phyloP scores from a whole-genome alignment of 2,888 invertebrate genomes.

The Synergus itoensis region DNA sequence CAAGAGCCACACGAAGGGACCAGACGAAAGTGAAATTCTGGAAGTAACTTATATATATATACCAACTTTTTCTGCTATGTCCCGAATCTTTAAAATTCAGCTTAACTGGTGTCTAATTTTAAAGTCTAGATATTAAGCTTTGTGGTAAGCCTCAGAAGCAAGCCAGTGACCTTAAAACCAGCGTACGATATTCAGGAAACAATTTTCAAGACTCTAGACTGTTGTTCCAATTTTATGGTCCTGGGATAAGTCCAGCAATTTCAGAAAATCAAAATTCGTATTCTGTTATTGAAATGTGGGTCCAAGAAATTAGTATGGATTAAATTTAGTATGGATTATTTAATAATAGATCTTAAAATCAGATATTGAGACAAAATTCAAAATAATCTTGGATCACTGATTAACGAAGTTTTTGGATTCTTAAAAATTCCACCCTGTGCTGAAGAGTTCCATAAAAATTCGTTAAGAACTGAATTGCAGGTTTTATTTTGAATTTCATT shows the following conservation, averaged over 20 bases:
- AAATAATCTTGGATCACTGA: neutral
- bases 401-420: neutral
- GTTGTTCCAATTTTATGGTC: neutral
- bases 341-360: too few species aligned
- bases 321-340: neutral
- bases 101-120: constrained; percentile 23
- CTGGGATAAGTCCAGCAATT: too few species aligned
- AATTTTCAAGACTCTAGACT: neutral
- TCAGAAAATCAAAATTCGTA: too few species aligned
- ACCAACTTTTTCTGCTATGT: constrained; percentile 33
- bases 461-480: neutral
- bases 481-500: neutral
- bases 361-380: neutral
- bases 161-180: constrained; percentile 3
- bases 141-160: constrained; percentile 26
- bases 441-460: neutral
- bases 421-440: neutral
- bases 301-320: neutral
- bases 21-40: constrained; percentile 67
- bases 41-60: constrained; percentile 44
- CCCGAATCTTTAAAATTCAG: constrained; percentile 14
- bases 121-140: constrained; percentile 35
- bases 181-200: neutral
- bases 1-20: constrained; percentile 71
- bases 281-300: neutral